Evolutionary conservation across 1,140 invertebrate species (phyloP).

Genomic region (Drosophila pseudoananassae): DNA sequence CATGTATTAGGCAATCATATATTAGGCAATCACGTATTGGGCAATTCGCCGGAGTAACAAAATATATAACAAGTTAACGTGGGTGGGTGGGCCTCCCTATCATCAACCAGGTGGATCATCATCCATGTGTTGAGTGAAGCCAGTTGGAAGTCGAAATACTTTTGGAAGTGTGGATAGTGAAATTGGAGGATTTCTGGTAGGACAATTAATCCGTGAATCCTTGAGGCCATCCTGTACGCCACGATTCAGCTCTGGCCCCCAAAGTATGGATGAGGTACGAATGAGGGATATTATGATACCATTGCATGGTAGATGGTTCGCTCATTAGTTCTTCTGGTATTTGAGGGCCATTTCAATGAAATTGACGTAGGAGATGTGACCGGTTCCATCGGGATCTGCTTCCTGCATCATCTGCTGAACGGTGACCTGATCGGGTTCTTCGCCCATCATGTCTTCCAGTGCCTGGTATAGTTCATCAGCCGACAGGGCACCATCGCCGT

Average conservation of each 20-base stretch:
- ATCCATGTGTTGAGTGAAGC: background rate
- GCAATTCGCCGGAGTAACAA: background rate
- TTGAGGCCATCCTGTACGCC: constrained; percentile 1
- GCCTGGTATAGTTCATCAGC: background rate
- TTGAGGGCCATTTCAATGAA: constrained; percentile 8
- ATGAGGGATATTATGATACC: background rate
- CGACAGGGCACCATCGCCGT: constrained; percentile 8
- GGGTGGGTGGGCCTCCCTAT: too few species aligned
- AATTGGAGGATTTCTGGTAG: background rate
- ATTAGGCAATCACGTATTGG: too few species aligned
- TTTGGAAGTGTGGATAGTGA: background rate
- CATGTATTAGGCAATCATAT: too few species aligned
- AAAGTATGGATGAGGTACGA: background rate
- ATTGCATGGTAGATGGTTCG: too few species aligned
- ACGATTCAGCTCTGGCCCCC: background rate
- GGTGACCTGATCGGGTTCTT: background rate
- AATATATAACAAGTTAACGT: background rate
- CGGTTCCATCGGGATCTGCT: constrained; percentile 10
- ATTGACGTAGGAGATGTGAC: constrained; percentile 8
- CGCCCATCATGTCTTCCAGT: background rate
- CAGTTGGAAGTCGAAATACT: too few species aligned
- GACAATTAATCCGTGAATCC: background rate
- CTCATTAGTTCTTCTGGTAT: constrained; percentile 3
- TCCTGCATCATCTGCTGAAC: constrained; percentile 13
- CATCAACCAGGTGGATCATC: too few species aligned